Evolutionary conservation across 2,888 invertebrate genomes (phyloP), one percentile per base, ranked within the genome.

Genomic region (Eilema depressum): DNA sequence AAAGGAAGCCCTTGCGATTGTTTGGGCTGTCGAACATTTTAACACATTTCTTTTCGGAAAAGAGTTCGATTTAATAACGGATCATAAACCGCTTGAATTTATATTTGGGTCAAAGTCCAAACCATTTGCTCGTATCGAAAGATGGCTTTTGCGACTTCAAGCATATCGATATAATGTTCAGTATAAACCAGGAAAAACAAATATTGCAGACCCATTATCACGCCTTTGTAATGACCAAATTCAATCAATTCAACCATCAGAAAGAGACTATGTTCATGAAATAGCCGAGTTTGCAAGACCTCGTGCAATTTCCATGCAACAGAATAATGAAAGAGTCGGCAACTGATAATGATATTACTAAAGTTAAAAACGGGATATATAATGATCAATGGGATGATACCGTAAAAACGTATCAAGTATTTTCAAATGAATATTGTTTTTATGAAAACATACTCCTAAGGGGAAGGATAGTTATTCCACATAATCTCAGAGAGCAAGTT

Each of bases 101-200:
- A 28, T 79, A 57, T 80, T 77, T 37, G 67, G 78, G 4, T 47
- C 69, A 0, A 75, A 69, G 28, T 82, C 81, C 0, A 82, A 77
- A 63, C 82, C 83, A 0, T 82, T 76, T 71, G 82, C 81, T 0
- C 41, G 80, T 5, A 73, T 80, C 3, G 81, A 83, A 28, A 20
- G 33, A 10, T 61, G 61, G 61, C 33, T 61, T n/a, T 10, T 61
- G 26, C 20, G 61, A 20, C n/a, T 61, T 7, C 61, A 61, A 10
- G 30, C 61, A 8, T 61, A 61, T 11, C 8, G n/a, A 11, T 61
- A 33, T 23, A 33, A 61, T 12, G 12, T 33, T 3, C 33, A 20
- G 5, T 61, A 61, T n/a, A 30, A 33, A n/a, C 61, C 61, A 1
- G 61, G 61, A 8, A 61, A 61, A n/a, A 10, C 30, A 8, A 61